These are phyloP conservation scores for Aspidiotus rigidus DNA, from an alignment of 2,888 invertebrate genomes.

Conservation along the genomic window DNA sequence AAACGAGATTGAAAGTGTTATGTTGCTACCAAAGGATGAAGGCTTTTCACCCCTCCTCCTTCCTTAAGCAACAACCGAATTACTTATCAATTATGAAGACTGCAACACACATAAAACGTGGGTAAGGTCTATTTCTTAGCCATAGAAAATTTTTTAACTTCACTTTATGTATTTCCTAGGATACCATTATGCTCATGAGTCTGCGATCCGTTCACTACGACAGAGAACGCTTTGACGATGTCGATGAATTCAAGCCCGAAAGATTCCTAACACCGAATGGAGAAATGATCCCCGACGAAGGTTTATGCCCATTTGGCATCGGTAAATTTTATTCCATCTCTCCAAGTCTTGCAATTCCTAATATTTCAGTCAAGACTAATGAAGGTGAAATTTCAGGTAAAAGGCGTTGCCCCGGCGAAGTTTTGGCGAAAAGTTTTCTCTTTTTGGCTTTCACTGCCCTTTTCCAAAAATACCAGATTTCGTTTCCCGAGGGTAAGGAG, in stretches of 20 bases:
- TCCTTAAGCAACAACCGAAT: too few relatives aligned
- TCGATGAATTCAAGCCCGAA: constrained; percentile 55
- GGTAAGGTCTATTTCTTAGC: neutral
- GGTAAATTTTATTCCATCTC: constrained; percentile 40
- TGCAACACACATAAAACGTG: neutral
- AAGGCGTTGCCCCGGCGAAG: constrained; percentile 40
- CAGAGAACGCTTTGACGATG: constrained; percentile 52
- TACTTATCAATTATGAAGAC: neutral
- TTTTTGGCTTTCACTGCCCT: constrained; percentile 53
- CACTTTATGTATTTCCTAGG: constrained; percentile 39
- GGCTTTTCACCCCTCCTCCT: too few relatives aligned
- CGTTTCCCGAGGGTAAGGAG: constrained; percentile 40
- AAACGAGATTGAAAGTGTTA: too few relatives aligned
- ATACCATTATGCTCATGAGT: constrained; percentile 49
- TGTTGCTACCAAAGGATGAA: too few relatives aligned
- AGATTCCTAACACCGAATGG: constrained; percentile 48
- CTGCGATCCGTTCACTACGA: constrained; percentile 52
- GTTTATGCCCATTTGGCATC: constrained; percentile 44
- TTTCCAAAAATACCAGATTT: constrained; percentile 48
- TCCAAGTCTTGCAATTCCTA: neutral
- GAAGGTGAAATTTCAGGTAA: constrained; percentile 40
- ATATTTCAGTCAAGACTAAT: neutral
- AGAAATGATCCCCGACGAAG: constrained; percentile 40
- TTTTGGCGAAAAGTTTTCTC: constrained; percentile 53
- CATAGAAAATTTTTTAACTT: neutral